Base-by-base conservation (phyloP, 2,888 invertebrate species). In the Netelia virgata region DNA sequence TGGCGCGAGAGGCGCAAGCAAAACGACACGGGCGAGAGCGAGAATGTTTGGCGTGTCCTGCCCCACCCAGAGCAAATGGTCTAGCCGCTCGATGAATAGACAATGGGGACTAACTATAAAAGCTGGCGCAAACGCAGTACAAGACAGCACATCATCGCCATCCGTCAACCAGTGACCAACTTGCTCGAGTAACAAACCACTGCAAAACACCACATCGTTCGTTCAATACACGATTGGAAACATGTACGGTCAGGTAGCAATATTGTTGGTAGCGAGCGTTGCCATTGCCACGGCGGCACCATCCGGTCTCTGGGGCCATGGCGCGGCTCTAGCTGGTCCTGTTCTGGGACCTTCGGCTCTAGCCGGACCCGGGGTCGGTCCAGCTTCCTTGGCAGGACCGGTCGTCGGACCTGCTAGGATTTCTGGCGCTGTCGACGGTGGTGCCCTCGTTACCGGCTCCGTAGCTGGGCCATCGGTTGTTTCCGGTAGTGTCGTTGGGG, bases 391-490 rank as follows among this genome's bases (percentile, higher is more conserved):
- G 0, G 90, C 92, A 11, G 93, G 93, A 69, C 93, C 93, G 0
- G 88, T 86, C 0, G 88, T 87, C 0, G 93, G 93, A 77, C 93
- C 93, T 3, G 91, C 92, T 11, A 89, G 90, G 23, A 86, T 93
- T 53, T 93, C 93, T 9, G 93, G 93, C 8, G 93, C 93, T 10
- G 93, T 93, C 10, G 93, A 93, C 43, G 91, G 91, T 9, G 93
- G 93, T 1, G 92, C 93, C 9, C 86, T 91, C n/a, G 93, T 93
- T 10, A 92, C 93, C 43, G 93, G 93, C 55, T 88, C 93, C 23
- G 92, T 93, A 1, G 92, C 93, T 57, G 93, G 91, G 70, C 93
- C 93, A 0, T 92, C 93, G 0, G 64, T 92, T 1, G 92, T 93
- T 75, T 90, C 91, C 50, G 92, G 92, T 16, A 92, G 92, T 77